Evolutionary conservation across 2,797 vertebrate species (phyloP).

Genomic region (Trematomus bernacchii): DNA sequence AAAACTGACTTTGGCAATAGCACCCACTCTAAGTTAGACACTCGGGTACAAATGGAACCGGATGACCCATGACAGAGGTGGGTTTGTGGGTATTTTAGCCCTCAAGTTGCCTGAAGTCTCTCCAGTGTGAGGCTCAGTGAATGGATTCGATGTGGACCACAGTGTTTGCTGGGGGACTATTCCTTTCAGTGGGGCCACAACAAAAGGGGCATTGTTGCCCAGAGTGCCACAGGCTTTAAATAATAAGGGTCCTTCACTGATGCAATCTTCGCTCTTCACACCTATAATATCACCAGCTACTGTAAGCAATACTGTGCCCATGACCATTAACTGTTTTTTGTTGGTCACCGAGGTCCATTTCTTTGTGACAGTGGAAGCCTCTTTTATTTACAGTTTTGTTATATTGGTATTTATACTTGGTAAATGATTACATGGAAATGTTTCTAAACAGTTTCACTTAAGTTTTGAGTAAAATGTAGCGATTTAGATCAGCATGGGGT

Average conservation of each 20-base stretch:
- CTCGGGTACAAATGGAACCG: conserved; percentile 40
- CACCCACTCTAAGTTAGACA: conserved; percentile 23
- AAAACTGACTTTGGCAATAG: conserved; percentile 8
- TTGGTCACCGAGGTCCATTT: conserved; percentile 9
- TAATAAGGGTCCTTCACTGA: conserved; percentile 76
- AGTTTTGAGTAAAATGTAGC: not conserved
- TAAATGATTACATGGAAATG: conserved; percentile 25
- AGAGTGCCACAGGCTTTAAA: conserved; percentile 79
- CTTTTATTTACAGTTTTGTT: conserved; percentile 16
- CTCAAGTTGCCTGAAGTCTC: conserved; percentile 63
- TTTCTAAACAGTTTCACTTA: conserved; percentile 1
- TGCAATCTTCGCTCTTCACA: conserved; percentile 60
- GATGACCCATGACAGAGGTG: conserved; percentile 41
- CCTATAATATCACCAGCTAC: conserved; percentile 47
- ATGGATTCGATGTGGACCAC: conserved; percentile 82
- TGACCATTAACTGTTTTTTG: conserved; percentile 24
- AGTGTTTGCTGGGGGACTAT: conserved; percentile 79
- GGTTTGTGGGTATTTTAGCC: conserved; percentile 49
- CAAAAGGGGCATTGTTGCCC: conserved; percentile 84
- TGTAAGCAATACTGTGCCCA: conserved; percentile 36
- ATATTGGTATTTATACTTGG: not conserved
- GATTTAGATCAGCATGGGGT: conserved; percentile 3
- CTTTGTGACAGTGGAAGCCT: not conserved
- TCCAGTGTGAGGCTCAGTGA: conserved; percentile 64
- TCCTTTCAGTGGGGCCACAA: conserved; percentile 77